These are phyloP conservation scores for Pygocentrus nattereri DNA, from an alignment of 2,797 vertebrate species.

Conservation along the genomic window DNA sequence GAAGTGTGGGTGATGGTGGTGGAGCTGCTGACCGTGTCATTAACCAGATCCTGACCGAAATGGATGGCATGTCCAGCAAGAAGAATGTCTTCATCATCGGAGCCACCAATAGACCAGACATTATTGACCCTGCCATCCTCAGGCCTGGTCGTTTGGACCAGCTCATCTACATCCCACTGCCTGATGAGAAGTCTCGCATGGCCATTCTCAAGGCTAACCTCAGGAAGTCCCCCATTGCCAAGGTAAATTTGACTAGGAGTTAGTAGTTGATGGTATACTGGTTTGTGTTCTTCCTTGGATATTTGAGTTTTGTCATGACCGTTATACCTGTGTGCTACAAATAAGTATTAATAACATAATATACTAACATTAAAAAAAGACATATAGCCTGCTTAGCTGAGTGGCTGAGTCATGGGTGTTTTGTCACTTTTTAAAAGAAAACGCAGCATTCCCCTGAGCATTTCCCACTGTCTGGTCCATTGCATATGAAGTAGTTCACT, in stretches of 20 bases:
- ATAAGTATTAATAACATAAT: too few relatives aligned
- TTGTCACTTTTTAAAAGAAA: too few relatives aligned
- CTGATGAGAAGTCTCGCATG: conserved; percentile 97
- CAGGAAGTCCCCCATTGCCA: conserved; percentile 95
- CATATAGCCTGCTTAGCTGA: too few relatives aligned
- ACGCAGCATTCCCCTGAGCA: too few relatives aligned
- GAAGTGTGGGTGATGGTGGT: conserved; percentile 93
- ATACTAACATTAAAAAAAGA: too few relatives aligned
- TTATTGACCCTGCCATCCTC: conserved; percentile 97
- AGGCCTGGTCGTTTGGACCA: conserved; percentile 95
- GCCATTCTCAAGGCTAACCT: conserved; percentile 97
- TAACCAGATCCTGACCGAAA: conserved; percentile 98
- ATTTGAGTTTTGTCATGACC: too few relatives aligned
- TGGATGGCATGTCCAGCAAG: conserved; percentile 99
- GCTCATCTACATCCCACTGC: conserved; percentile 97
- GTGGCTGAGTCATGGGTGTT: too few relatives aligned
- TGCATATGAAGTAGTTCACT: too few relatives aligned
- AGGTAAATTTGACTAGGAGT: conserved; percentile 73
- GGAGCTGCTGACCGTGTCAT: conserved; percentile 96
- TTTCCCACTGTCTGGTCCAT: too few relatives aligned
- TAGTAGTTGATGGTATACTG: too few relatives aligned
- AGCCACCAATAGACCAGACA: conserved; percentile 97
- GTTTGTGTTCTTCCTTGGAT: too few relatives aligned
- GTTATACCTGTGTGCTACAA: too few relatives aligned
- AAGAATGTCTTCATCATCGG: conserved; percentile 99